phyloP scores from a whole-genome alignment of 2,797 vertebrate species.

The Odontamblyopus lacepedii region DNA sequence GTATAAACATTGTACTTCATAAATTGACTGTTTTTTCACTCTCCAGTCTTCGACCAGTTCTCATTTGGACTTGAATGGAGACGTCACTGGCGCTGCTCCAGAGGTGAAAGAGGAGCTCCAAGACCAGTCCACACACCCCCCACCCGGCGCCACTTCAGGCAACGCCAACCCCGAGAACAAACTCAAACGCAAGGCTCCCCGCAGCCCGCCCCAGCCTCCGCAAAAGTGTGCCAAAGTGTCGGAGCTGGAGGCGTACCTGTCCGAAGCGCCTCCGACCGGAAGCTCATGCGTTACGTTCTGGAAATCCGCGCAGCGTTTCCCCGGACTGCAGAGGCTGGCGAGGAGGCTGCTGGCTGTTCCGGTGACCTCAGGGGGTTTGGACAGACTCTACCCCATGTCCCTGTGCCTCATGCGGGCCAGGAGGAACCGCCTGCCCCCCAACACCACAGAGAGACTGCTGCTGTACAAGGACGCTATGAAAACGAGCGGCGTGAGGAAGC shows the following conservation, averaged over 20 bases:
- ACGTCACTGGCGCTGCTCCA: conserved; percentile 10
- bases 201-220: conserved; percentile 50
- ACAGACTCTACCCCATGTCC: conserved; percentile 74
- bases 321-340: conserved; percentile 62
- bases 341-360: conserved; percentile 72
- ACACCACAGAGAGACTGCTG: conserved; percentile 79
- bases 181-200: conserved; percentile 67
- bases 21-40: not conserved
- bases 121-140: not conserved
- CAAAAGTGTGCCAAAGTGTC: conserved; percentile 58
- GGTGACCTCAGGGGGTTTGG: conserved; percentile 76
- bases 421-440: conserved; percentile 70
- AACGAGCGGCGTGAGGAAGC: conserved; percentile 39
- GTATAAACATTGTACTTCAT: too few species aligned
- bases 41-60: conserved; percentile 11
- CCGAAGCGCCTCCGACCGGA: conserved; percentile 60
- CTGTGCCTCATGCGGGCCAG: conserved; percentile 70
- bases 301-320: conserved; percentile 68
- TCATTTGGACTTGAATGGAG: conserved; percentile 8
- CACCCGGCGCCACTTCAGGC: not conserved
- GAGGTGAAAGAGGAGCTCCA: conserved; percentile 20
- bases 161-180: conserved; percentile 1
- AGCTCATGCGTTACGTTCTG: conserved; percentile 65
- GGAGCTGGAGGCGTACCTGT: conserved; percentile 71
- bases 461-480: conserved; percentile 71